phyloP scores from a whole-genome alignment of 2,113 vertebrate species.

The Antennarius striatus region DNA sequence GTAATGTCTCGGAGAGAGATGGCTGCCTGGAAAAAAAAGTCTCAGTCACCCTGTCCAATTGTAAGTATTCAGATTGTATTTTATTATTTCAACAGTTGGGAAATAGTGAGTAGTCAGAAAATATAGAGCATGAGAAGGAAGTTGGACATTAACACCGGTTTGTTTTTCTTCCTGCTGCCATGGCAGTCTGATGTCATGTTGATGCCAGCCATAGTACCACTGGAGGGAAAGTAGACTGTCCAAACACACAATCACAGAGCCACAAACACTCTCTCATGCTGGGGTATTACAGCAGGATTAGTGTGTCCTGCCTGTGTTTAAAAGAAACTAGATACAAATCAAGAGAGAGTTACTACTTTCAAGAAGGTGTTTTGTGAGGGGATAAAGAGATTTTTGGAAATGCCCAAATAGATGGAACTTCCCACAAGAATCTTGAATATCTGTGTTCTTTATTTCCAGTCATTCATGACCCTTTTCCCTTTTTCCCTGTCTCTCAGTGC shows the following conservation, averaged over 20 bases:
- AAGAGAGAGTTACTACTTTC: background rate
- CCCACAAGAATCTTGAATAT: background rate
- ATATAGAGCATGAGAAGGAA: slow-evolving; percentile 4
- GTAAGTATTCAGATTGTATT: background rate
- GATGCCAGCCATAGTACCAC: slow-evolving; percentile 40
- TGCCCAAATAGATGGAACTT: slow-evolving; percentile 1
- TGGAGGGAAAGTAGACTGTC: slow-evolving; percentile 9
- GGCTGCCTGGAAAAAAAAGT: no score
- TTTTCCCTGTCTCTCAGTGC: slow-evolving; percentile 79
- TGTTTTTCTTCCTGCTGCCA: slow-evolving; percentile 43
- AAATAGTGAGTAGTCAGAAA: background rate
- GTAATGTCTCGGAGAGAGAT: no score
- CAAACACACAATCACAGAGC: slow-evolving; percentile 18
- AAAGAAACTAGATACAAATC: slow-evolving; percentile 15
- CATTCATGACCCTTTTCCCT: background rate
- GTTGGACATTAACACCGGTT: slow-evolving; percentile 13
- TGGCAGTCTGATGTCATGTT: slow-evolving; percentile 48
- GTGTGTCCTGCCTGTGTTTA: slow-evolving; percentile 10
- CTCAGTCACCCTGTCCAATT: no score
- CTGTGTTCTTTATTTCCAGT: background rate
- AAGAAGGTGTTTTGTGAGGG: background rate
- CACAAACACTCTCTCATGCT: slow-evolving; percentile 20
- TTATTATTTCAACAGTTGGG: background rate
- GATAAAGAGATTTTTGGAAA: background rate
- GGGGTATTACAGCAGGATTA: slow-evolving; percentile 28